A percentile compares a stretch with the other conserved stretches of the same genome.
phyloP scores from a whole-genome alignment of 2,113 vertebrate species.

The Lophura nycthemera region DNA sequence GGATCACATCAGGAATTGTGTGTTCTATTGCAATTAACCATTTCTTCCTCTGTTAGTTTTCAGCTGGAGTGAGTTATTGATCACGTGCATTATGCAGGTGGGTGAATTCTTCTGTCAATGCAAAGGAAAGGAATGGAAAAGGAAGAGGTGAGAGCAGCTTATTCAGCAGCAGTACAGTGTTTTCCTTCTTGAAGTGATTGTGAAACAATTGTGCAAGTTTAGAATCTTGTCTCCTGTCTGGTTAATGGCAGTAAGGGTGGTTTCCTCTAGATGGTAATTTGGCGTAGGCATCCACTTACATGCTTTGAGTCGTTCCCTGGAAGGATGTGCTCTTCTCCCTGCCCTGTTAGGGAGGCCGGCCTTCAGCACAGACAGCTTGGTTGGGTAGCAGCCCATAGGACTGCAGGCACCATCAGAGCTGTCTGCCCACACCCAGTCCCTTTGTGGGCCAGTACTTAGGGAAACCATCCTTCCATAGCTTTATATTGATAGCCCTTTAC shows the following conservation, averaged over 20 bases:
- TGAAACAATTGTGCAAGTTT: background rate
- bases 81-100: background rate
- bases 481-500: background rate
- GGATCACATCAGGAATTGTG: accelerated
- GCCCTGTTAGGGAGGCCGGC: background rate
- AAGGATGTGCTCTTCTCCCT: background rate
- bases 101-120: background rate
- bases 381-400: background rate
- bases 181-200: background rate
- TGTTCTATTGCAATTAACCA: background rate
- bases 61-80: background rate
- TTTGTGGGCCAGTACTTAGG: background rate
- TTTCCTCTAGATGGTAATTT: background rate
- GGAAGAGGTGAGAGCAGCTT: background rate
- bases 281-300: background rate
- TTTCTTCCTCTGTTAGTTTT: background rate
- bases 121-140: background rate
- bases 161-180: background rate
- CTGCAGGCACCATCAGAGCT: background rate
- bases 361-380: background rate
- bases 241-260: background rate
- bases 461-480: background rate
- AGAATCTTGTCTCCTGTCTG: background rate
- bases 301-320: background rate
- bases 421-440: background rate